Evolutionary conservation across 2,888 invertebrate species (phyloP).

Genomic region (Ophion obscuratus): DNA sequence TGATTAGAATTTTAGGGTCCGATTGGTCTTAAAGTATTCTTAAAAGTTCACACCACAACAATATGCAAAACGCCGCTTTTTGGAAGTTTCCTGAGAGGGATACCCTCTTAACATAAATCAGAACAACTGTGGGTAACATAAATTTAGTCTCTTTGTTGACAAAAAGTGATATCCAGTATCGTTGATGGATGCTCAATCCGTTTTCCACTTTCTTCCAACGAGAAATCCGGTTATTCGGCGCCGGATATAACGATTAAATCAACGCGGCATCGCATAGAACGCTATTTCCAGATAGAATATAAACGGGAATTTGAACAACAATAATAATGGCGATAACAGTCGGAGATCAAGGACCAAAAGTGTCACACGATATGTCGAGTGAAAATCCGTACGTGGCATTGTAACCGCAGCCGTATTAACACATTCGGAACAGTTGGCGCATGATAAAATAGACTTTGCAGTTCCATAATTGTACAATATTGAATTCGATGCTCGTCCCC

Average conservation of each 20-base stretch:
- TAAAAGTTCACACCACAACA: too few relatives aligned
- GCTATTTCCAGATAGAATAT: conserved; percentile 16
- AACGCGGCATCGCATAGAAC: not conserved
- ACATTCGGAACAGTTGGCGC: conserved; percentile 46
- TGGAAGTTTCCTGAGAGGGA: too few relatives aligned
- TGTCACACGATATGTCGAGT: conserved; percentile 15
- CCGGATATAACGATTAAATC: not conserved
- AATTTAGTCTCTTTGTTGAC: too few relatives aligned
- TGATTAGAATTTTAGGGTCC: too few relatives aligned
- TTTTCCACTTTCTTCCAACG: not conserved
- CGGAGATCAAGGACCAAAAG: conserved; percentile 42
- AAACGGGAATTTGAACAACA: conserved; percentile 15
- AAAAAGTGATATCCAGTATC: not conserved
- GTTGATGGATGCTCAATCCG: not conserved
- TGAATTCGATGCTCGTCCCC: conserved; percentile 54
- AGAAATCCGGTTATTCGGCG: not conserved
- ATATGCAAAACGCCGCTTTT: too few relatives aligned
- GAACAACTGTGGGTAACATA: too few relatives aligned
- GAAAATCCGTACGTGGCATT: conserved; percentile 17
- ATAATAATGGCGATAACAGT: conserved; percentile 37
- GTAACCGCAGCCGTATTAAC: conserved; percentile 46
- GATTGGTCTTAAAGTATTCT: too few relatives aligned
- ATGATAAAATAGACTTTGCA: conserved; percentile 27
- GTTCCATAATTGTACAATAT: conserved; percentile 34
- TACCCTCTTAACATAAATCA: too few relatives aligned